Conservation (phyloP, 2,797 vertebrate species). For the Trachurus trachurus region DNA sequence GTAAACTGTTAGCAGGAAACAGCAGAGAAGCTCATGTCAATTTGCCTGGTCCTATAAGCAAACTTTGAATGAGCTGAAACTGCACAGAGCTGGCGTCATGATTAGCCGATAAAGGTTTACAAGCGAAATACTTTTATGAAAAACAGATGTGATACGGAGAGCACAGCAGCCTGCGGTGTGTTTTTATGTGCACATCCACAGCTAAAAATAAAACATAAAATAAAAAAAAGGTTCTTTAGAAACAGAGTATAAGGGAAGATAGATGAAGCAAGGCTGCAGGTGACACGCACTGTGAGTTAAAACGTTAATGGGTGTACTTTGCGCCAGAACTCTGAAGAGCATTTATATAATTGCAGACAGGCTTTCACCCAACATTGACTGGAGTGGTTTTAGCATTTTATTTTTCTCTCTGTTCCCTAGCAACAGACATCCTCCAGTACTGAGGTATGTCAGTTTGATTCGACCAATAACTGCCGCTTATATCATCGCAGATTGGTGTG, state of each 20-base stretch:
- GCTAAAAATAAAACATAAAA: not conserved
- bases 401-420: conserved; percentile 87
- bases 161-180: not conserved
- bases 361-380: conserved; percentile 84
- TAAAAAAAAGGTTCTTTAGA: conserved; percentile 1
- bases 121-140: no score
- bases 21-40: conserved; percentile 27
- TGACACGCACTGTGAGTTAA: conserved; percentile 64
- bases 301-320: conserved; percentile 77
- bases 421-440: conserved; percentile 84
- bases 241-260: conserved; percentile 9
- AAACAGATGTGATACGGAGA: not conserved
- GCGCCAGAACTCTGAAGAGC: conserved; percentile 78
- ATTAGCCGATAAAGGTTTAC: not conserved
- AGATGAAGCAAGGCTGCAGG: conserved; percentile 53
- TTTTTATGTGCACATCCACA: not conserved
- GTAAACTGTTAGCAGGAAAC: conserved; percentile 29
- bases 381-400: conserved; percentile 85
- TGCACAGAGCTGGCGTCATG: not conserved
- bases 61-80: conserved; percentile 42
- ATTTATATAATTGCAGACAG: conserved; percentile 87
- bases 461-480: conserved; percentile 73
- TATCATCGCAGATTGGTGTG: conserved; percentile 57
- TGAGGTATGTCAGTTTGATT: conserved; percentile 81
- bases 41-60: conserved; percentile 9